Conservation (phyloP, 2,113 vertebrate species). For the Halichoeres trimaculatus region DNA sequence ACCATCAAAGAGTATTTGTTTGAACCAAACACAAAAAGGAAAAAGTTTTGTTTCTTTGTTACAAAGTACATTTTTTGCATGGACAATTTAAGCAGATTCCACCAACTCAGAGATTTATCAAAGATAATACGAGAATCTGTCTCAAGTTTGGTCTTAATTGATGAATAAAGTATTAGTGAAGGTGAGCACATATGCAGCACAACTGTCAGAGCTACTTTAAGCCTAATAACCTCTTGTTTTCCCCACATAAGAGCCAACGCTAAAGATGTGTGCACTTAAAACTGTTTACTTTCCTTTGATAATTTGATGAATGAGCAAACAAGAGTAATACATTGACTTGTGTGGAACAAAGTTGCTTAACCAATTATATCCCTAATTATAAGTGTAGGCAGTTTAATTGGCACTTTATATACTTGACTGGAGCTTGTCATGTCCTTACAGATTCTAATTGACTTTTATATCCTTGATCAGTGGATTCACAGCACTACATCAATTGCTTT, state of each 20-base stretch:
- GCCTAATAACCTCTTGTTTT: too few relatives aligned
- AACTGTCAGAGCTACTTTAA: too few relatives aligned
- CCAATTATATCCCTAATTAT: conserved; percentile 39
- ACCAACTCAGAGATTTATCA: too few relatives aligned
- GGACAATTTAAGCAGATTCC: too few relatives aligned
- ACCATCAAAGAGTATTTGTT: not conserved
- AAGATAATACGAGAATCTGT: too few relatives aligned
- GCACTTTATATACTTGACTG: conserved; percentile 32
- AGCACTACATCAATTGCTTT: not conserved
- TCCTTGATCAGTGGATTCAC: conserved; percentile 14
- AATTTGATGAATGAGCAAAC: conserved; percentile 23
- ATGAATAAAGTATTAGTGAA: too few relatives aligned
- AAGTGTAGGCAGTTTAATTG: conserved; percentile 40
- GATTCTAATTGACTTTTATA: conserved; percentile 52
- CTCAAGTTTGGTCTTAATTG: too few relatives aligned
- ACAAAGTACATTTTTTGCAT: too few relatives aligned
- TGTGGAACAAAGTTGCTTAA: conserved; percentile 37
- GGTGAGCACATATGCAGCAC: too few relatives aligned
- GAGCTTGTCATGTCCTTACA: conserved; percentile 37
- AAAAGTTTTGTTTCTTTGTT: not conserved
- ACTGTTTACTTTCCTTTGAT: conserved; percentile 5
- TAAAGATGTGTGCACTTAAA: not conserved
- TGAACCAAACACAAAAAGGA: not conserved
- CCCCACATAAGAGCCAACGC: too few relatives aligned
- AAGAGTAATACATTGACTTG: conserved; percentile 23